Evolutionary conservation across 2,113 vertebrate species (phyloP).

Genomic region (Lates calcarifer): DNA sequence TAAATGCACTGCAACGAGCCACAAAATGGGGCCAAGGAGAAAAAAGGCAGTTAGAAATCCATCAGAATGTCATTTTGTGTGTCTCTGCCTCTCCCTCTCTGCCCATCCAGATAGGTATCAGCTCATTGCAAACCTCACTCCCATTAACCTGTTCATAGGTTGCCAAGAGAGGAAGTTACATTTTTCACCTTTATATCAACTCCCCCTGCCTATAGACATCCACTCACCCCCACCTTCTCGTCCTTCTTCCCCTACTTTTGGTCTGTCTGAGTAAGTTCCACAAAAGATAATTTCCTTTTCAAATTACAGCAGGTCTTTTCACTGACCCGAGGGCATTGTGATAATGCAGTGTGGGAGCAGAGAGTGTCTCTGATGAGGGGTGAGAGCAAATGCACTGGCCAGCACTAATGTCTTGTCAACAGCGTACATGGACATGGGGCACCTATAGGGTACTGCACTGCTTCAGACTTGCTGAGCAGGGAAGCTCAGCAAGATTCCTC

Average conservation of each 20-base stretch:
- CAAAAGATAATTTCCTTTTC: constrained; percentile 86
- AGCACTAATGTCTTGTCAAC: constrained; percentile 76
- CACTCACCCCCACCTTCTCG: not conserved
- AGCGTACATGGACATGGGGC: constrained; percentile 52
- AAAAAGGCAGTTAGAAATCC: constrained; percentile 77
- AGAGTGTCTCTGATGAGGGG: constrained; percentile 77
- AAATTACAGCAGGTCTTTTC: constrained; percentile 79
- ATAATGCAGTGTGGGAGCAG: constrained; percentile 79
- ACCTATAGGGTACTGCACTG: constrained; percentile 43
- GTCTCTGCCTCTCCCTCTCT: constrained; percentile 49
- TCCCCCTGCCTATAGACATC: constrained; percentile 37
- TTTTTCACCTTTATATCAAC: constrained; percentile 63
- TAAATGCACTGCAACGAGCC: constrained; percentile 35
- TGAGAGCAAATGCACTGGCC: constrained; percentile 62
- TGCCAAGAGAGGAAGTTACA: constrained; percentile 47
- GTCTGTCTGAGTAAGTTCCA: constrained; percentile 76
- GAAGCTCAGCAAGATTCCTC: constrained; percentile 21
- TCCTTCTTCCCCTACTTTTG: constrained; percentile 47
- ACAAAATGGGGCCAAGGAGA: constrained; percentile 79
- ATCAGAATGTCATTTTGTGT: constrained; percentile 81
- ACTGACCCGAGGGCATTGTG: constrained; percentile 80
- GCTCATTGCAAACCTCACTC: constrained; percentile 63
- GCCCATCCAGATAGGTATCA: constrained; percentile 69
- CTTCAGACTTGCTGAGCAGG: constrained; percentile 33
- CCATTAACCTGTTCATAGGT: constrained; percentile 76